Evolutionary conservation across 2,888 invertebrate species (phyloP), one percentile per base, ranked within the genome.

Genomic region (Watsonalla cultraria): DNA sequence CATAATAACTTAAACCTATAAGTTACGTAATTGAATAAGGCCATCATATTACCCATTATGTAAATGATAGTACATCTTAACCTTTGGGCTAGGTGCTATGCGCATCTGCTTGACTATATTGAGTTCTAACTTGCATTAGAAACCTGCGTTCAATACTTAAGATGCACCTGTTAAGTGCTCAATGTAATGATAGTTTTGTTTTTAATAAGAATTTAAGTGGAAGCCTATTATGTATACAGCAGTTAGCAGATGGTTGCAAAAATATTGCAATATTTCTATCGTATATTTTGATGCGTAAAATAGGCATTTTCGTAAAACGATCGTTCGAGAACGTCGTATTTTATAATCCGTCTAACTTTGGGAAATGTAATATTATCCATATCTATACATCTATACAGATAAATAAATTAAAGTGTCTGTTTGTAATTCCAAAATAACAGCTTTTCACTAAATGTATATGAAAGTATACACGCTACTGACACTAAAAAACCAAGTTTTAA

Each of bases 71-170:
- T 55, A 61, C 47, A 35, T 53, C 47, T 54, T 76, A 72, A 78
- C 79, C 79, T 80, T 79, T 62, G 55, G 54, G 57, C 60, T 60
- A 66, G 66, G 69, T 64, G 68, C 65, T 62, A 66, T 53, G 52
- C 61, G 65, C 82, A 80, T 81, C 80, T 82, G 82, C 82, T 61
- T 33, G 45, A 50, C 68, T 78, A 78, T 78, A 76, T 78, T 72
- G 76, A 76, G 76, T 68, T 74, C 79, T 80, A 78, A 79, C 64
- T 64, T 53, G 70, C 65, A 55, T 72, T 72, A 74, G 72, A 65
- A 53, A 46, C 56, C 55, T 49, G 54, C 52, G 48, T 7, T 51
- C 62, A 59, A 59, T 42, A 61, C 60, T 61, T 56, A 13, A 51
- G 46, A 15, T 9, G 51, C 57, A 61, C 55, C 65, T 60, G 65